Conservation (phyloP, 2,797 vertebrate genomes). For the Acrossocheilus wenchowensis region DNA sequence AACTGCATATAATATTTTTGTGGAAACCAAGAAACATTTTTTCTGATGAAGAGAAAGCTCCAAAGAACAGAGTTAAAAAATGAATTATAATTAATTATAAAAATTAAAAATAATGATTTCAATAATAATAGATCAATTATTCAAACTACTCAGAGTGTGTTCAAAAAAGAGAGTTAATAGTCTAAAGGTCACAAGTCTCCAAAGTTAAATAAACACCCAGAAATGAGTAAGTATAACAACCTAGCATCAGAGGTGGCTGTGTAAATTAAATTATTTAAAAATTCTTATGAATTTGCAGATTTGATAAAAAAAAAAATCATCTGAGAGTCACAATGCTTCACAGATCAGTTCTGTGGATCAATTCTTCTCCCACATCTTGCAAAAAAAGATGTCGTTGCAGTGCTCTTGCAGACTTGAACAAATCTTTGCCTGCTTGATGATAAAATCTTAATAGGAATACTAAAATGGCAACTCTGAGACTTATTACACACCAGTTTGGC, state of each 20-base stretch:
- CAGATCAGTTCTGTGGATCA: not conserved
- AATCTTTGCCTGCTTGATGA: constrained; percentile 39
- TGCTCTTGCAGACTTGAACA: not conserved
- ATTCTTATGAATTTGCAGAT: too few relatives aligned
- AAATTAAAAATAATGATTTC: not conserved
- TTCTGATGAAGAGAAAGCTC: not conserved
- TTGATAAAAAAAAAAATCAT: not conserved
- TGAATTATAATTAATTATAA: too few relatives aligned
- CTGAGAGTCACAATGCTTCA: not conserved
- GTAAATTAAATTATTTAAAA: not conserved
- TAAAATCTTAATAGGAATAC: constrained; percentile 53
- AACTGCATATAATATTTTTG: not conserved
- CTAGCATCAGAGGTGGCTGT: not conserved
- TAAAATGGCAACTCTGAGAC: constrained; percentile 31
- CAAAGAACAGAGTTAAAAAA: not conserved
- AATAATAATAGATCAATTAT: not conserved
- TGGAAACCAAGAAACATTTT: too few relatives aligned
- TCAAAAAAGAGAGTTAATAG: not conserved
- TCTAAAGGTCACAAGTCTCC: not conserved
- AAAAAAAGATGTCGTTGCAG: not conserved
- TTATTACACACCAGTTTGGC: constrained; percentile 33
- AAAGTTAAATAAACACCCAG: not conserved
- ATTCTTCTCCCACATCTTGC: not conserved
- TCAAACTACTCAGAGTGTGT: not conserved
- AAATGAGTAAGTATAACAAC: not conserved